A percentile compares a stretch with the other conserved stretches of the same genome.
These are phyloP conservation scores for Cosmorhoe ocellata DNA, from an alignment of 2,888 invertebrate species.

Conservation along the genomic window DNA sequence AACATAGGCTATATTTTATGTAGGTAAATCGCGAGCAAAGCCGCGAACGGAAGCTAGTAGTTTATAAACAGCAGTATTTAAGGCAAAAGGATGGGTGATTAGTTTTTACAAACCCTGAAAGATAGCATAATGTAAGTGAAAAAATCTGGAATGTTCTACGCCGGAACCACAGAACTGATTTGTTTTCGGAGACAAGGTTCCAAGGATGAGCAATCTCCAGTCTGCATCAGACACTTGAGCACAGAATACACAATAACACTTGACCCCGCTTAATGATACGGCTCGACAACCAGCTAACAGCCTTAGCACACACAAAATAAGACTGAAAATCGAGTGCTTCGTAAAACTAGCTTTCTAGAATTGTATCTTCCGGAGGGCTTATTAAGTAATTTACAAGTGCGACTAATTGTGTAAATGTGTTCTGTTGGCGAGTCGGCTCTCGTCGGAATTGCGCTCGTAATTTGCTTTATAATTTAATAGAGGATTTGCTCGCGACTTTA, in stretches of 20 bases:
- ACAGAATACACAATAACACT: slow-evolving; percentile 20
- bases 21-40: no score
- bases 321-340: not conserved
- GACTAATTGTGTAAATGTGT: slow-evolving; percentile 20
- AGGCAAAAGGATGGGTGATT: no score
- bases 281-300: not conserved
- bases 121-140: no score
- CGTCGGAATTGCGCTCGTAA: slow-evolving; percentile 4
- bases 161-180: not conserved
- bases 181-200: not conserved
- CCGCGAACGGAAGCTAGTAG: no score
- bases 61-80: no score
- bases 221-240: slow-evolving; percentile 13
- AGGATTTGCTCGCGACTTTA: no score
- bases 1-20: no score
- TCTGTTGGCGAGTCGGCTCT: slow-evolving; percentile 13
- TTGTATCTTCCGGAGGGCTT: slow-evolving; percentile 12
- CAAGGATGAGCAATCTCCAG: slow-evolving; percentile 13
- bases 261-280: slow-evolving; percentile 16
- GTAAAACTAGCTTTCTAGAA: not conserved
- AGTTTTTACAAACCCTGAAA: no score
- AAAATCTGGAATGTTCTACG: no score
- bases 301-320: not conserved
- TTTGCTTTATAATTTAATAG: slow-evolving; percentile 12
- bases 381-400: slow-evolving; percentile 24